Evolutionary conservation across 2,888 invertebrate species (phyloP), one percentile per base, ranked within the genome.

Genomic region (Xanthorhoe designata): DNA sequence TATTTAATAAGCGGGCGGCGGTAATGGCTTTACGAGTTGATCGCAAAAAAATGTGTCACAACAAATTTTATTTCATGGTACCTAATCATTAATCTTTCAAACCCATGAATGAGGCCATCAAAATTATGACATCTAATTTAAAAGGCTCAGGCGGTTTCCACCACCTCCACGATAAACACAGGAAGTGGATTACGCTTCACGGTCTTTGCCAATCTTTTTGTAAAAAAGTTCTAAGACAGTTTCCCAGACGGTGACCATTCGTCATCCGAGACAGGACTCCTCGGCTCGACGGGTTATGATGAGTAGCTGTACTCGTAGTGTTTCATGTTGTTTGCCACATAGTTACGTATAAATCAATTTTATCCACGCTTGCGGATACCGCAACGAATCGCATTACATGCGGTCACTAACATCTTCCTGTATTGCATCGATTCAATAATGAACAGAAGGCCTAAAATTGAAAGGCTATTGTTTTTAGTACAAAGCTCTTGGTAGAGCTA

Each of bases 391-490:
- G 75, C 75, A 84, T 90, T 89, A 89, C 89, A 79, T 85, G 85
- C 88, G 88, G 90, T 88, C 89, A 88, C 85, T 89, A 88, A 86
- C 90, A 85, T 88, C 83, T 86, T 87, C 84, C 85, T 83, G 83
- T 84, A 80, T 87, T 88, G 84, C 86, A 84, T 85, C 81, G 80
- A 85, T 83, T 83, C 80, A 80, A 80, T 81, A 80, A 79, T 76
- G 74, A 68, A 66, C 60, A 66, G 58, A 52, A 42, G 24, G 58
- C 38, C 61, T 64, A 64, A 54, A 64, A 71, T 68, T 65, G 59
- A 70, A 70, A 61, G 53, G 50, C 56, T 54, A 56, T 17, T 24
- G 51, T 51, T 53, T 62, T 54, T 42, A 57, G 61, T 35, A 50
- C 52, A 54, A 38, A 8, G 18, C 50, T 56, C 60, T 57, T 60